phyloP scores from a whole-genome alignment of 2,797 vertebrate genomes.

The Artibeus lituratus region DNA sequence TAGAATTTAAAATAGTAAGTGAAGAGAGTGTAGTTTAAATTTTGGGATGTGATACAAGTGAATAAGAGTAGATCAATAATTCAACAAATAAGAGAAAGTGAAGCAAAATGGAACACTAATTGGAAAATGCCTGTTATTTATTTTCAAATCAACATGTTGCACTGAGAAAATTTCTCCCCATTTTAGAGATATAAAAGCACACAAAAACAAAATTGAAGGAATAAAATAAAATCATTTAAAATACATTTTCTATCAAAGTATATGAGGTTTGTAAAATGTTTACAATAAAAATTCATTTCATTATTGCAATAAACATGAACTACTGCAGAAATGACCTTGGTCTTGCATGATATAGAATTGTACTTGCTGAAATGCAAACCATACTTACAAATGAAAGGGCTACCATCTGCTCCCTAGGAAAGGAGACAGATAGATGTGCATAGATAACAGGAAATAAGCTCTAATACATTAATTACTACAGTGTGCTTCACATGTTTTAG shows the following conservation, averaged over 20 bases:
- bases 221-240: not conserved
- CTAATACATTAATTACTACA: not conserved
- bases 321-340: not conserved
- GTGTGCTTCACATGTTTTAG: not conserved
- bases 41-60: not conserved
- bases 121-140: not conserved
- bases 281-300: not conserved
- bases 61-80: not conserved
- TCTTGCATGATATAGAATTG: not conserved
- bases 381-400: not conserved
- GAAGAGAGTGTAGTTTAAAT: not conserved
- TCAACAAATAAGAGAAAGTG: not conserved
- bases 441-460: not conserved
- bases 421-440: not conserved
- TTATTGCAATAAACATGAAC: not conserved
- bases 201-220: not conserved
- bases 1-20: not conserved
- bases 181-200: conserved; percentile 12
- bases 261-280: not conserved
- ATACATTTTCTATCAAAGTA: not conserved
- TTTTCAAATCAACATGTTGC: not conserved
- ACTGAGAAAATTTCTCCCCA: not conserved
- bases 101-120: not conserved
- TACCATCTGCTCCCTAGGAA: not conserved
- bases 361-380: not conserved